These are phyloP conservation scores for Epinotia brunnichana DNA, from an alignment of 2,888 invertebrate genomes.

Conservation along the genomic window DNA sequence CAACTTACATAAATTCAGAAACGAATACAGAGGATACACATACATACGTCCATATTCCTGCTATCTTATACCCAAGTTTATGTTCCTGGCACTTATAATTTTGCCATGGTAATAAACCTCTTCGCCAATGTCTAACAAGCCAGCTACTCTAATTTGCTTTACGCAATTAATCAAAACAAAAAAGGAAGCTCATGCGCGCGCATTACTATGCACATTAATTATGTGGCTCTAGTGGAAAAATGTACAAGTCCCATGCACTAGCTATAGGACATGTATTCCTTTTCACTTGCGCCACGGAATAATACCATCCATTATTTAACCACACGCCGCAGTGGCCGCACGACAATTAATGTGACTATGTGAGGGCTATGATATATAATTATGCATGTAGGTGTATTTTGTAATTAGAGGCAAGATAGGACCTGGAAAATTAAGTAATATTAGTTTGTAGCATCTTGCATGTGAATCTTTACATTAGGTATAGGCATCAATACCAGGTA, in stretches of 20 bases:
- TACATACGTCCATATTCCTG: too few relatives aligned
- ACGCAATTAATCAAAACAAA: conserved; percentile 80
- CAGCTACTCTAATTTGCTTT: conserved; percentile 67
- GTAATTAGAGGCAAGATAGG: conserved; percentile 5
- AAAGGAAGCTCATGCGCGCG: conserved; percentile 80
- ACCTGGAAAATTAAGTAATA: not conserved
- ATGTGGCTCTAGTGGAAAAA: conserved; percentile 45
- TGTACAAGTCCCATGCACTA: not conserved
- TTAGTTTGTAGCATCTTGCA: not conserved
- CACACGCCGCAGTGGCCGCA: conserved; percentile 64
- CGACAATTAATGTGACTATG: conserved; percentile 40
- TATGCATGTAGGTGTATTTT: conserved; percentile 17
- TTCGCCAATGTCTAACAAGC: conserved; percentile 36
- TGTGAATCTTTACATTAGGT: not conserved
- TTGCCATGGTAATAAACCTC: conserved; percentile 22
- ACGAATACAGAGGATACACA: too few relatives aligned
- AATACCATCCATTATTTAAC: conserved; percentile 67
- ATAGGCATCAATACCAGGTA: not conserved
- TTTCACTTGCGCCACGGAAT: conserved; percentile 54
- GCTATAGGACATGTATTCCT: not conserved
- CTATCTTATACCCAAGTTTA: too few relatives aligned
- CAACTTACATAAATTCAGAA: not conserved
- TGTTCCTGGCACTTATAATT: not conserved
- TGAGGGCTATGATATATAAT: conserved; percentile 8
- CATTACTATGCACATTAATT: conserved; percentile 84